phyloP scores from a whole-genome alignment of 2,113 vertebrate genomes.

The Cervus canadensis region DNA sequence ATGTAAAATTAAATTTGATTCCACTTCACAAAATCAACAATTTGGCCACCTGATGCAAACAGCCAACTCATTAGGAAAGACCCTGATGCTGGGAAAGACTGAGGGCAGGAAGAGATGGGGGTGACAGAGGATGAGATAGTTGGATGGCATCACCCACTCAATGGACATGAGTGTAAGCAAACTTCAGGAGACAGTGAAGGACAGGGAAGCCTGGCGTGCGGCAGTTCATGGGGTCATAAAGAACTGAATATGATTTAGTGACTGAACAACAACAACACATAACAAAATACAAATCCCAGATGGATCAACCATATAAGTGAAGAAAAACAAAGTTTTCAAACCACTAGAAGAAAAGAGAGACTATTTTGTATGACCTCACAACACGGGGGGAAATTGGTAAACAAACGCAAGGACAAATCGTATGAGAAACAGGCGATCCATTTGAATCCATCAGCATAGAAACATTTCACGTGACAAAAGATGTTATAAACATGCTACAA shows the following conservation, averaged over 20 bases:
- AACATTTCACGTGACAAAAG: background rate
- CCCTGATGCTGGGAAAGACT: background rate
- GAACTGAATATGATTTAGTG: background rate
- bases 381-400: background rate
- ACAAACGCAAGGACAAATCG: background rate
- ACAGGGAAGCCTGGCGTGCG: background rate
- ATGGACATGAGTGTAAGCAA: background rate
- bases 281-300: background rate
- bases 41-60: background rate
- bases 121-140: background rate
- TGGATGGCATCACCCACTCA: background rate
- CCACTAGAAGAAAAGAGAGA: background rate
- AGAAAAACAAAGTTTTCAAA: slow-evolving; percentile 12
- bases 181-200: background rate
- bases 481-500: background rate
- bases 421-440: background rate
- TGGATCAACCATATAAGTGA: background rate
- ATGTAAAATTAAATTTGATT: background rate
- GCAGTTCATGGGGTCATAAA: background rate
- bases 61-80: background rate
- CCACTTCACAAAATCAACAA: background rate
- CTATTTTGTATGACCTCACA: background rate
- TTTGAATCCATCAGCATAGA: background rate
- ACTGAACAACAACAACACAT: background rate
- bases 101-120: background rate